Evolutionary conservation across 2,113 vertebrate genomes (phyloP), one percentile per base, ranked within the genome.

Genomic region (Scartelaos histophorus): DNA sequence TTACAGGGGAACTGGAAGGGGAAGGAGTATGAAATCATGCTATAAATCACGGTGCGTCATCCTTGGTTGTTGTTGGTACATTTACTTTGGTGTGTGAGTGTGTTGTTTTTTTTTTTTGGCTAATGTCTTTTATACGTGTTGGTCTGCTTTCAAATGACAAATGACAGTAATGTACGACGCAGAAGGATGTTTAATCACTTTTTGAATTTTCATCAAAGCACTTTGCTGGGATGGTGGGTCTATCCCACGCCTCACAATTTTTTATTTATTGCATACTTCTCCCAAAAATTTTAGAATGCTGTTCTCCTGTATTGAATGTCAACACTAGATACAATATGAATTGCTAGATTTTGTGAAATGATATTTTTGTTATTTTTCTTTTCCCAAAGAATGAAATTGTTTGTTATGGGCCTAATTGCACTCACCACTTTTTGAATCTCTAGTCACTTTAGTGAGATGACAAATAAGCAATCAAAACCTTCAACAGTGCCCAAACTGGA

Each of bases 121-220:
- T 62, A 51, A 53, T 66, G 53, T 61, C 12, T 51, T 11, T 58
- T 58, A 15, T 58, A 3, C 6, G 58, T 66, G 53, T 68, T 3
- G 45, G 70, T 71, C 13, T 60, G 24, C 12, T 54, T 53, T 58
- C 69, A 1, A 11, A 56, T 72, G n/a, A n/a, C n/a, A n/a, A n/a
- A 68, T 74, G 69, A 70, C 69, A 25, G 67, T 75, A 13, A 67
- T 73, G 43, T 58, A 24, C 65, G 21, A 60, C 47, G 13, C 16
- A 38, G 19, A 35, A 29, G 58, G 58, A 61, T 61, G 25, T 34
- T 25, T 61, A 61, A 61, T 61, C 58, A 34, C 58, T 64, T 38
- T 38, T 19, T 16, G 24, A 61, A 38, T 21, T 34, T 61, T 76
- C 57, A 81, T 73, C 79, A 84, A 82, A 90, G 88, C 88, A 88